These are phyloP conservation scores for Eupeodes latifasciatus DNA, from an alignment of 2,888 invertebrate species.

Conservation along the genomic window DNA sequence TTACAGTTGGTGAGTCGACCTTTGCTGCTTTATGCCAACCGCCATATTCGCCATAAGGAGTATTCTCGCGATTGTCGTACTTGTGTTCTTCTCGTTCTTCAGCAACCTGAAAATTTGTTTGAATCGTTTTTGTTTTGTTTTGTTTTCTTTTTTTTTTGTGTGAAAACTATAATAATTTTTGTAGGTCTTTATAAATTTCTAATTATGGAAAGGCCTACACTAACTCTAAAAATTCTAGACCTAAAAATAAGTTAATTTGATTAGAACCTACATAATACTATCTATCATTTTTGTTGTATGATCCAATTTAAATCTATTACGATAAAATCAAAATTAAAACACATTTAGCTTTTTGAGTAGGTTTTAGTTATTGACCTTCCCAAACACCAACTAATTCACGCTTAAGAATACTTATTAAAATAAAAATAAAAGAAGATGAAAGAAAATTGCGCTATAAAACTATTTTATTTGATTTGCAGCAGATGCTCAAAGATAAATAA, in stretches of 20 bases:
- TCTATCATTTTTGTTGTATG: neutral
- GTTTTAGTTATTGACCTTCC: constrained; percentile 20
- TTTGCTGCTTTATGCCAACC: constrained; percentile 99
- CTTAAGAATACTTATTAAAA: neutral
- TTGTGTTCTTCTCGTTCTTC: constrained; percentile 99
- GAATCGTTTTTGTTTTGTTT: constrained; percentile 29
- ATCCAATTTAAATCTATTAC: neutral
- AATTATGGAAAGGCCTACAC: neutral
- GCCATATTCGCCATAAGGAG: constrained; percentile 94
- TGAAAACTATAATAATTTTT: neutral
- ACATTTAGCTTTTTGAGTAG: neutral
- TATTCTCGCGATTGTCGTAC: constrained; percentile 93
- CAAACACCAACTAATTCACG: constrained; percentile 19
- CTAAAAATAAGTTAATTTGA: neutral
- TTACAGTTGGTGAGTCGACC: constrained; percentile 98
- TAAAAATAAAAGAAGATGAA: constrained; percentile 27
- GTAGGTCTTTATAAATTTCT: neutral
- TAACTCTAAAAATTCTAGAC: too few relatives aligned
- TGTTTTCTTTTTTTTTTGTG: constrained; percentile 15
- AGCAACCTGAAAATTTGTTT: constrained; percentile 93
- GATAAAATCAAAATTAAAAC: too few relatives aligned
- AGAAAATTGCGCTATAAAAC: constrained; percentile 35
- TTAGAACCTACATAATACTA: neutral
- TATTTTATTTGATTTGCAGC: constrained; percentile 59
- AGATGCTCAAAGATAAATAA: constrained; percentile 18